phyloP scores from a whole-genome alignment of 2,888 invertebrate species.

The Glyphotaelius pellucidus region DNA sequence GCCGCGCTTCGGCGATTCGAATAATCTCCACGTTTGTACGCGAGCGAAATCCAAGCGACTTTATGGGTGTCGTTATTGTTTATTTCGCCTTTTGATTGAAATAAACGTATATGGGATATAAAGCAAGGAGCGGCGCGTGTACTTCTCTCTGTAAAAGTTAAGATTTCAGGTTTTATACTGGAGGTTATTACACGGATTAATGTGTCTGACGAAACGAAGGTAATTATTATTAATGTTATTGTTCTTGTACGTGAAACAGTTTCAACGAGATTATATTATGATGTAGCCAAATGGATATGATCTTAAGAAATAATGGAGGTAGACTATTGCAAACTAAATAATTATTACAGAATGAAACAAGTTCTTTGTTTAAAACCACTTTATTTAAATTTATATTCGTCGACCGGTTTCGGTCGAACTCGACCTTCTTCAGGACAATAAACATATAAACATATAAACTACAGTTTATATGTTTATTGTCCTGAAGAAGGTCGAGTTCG shows the following conservation, averaged over 20 bases:
- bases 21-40: conserved; percentile 19
- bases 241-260: not conserved
- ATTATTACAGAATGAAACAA: too few species aligned
- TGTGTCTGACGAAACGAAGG: not conserved
- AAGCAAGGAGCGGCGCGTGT: not conserved
- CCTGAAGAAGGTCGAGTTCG: too few species aligned
- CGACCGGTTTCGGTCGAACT: too few species aligned
- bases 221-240: not conserved
- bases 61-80: conserved; percentile 36
- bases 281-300: not conserved
- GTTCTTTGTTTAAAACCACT: too few species aligned
- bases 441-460: too few species aligned
- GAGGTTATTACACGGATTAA: not conserved
- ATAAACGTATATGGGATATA: not conserved
- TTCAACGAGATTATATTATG: not conserved
- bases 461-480: too few species aligned
- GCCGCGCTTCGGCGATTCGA: conserved; percentile 50
- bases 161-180: not conserved
- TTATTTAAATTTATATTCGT: too few species aligned
- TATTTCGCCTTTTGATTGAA: conserved; percentile 12
- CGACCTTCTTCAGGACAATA: too few species aligned
- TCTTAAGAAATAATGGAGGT: not conserved
- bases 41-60: not conserved
- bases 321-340: not conserved
- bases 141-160: not conserved